Evolutionary conservation across 2,888 invertebrate genomes (phyloP), one percentile per base, ranked within the genome.

Genomic region (Masnerella sp.): DNA sequence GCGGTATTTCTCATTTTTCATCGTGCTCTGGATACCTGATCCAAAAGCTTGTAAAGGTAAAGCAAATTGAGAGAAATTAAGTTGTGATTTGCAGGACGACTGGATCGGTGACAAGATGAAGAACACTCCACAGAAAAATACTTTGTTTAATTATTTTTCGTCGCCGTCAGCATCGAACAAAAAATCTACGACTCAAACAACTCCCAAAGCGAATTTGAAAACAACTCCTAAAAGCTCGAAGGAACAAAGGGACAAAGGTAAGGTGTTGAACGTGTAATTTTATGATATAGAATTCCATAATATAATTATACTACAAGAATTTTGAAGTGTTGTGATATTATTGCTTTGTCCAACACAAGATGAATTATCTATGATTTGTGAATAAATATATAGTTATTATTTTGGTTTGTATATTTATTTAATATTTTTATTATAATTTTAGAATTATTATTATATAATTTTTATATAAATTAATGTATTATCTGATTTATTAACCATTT

Each of bases 81-180:
- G 4, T 9, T 0, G 2, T 17, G 30, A 8, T 43, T 14, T 5
- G 2, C 3, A 5, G 34, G 22, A 9, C 20, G 17, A 25, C 2
- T 9, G 38, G 15, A 5, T 38, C 12, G 12, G 12, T 9, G 17
- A 9, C 51, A 51, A 68, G 5, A 70, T 70, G 70, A 56, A 70
- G 49, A 56, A 70, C 11, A 32, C 7, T 5, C 5, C 49, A 2
- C 71, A 71, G 11, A 71, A 62, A 32, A 93, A 93, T 80, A 93
- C 93, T 0, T 82, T 93, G 9, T 91, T 92, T 43, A 93, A 93
- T 82, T 93, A 93, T 82, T 93, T 93, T 79, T 84, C 89, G 1
- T 85, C 87, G 20, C 85, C 87, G n/a, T 85, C 84, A 58, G 73
- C 34, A 51, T 1, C 49, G 4, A 67, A 43, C 45, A 65, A 67